Percentiles rank a stretch among this genome's conserved stretches.
Evolutionary conservation across 2,797 vertebrate genomes (phyloP).

Genomic region (Gymnoscopelus microlampas): DNA sequence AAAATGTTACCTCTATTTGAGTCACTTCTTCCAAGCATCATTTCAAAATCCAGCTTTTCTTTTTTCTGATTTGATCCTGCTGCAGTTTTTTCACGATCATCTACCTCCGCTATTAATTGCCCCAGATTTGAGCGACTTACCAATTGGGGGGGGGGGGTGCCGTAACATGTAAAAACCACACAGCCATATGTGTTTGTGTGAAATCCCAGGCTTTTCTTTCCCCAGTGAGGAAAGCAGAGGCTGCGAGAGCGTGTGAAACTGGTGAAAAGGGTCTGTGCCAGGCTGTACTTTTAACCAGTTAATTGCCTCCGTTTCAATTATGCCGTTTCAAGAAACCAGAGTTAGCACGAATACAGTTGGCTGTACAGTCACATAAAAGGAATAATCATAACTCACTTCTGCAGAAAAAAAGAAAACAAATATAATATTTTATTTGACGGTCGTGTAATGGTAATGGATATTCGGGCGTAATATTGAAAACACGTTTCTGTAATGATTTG

Average conservation of each 20-base stretch:
- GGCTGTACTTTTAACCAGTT: neutral
- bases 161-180: too few relatives aligned
- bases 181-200: slow-evolving; percentile 5
- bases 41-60: neutral
- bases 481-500: too few relatives aligned
- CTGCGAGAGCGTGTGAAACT: slow-evolving; percentile 1
- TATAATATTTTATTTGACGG: too few relatives aligned
- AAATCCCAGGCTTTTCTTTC: too few relatives aligned
- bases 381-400: too few relatives aligned
- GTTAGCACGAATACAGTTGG: too few relatives aligned
- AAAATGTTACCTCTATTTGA: slow-evolving; percentile 3
- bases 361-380: too few relatives aligned
- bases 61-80: neutral
- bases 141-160: neutral
- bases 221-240: too few relatives aligned
- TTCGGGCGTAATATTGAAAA: too few relatives aligned
- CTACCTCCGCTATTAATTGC: neutral
- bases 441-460: too few relatives aligned
- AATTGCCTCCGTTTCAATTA: neutral
- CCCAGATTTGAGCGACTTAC: neutral
- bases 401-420: too few relatives aligned
- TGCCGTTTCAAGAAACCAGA: neutral
- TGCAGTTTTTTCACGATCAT: neutral
- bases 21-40: slow-evolving; percentile 6
- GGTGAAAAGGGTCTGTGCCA: too few relatives aligned